Base-by-base conservation (phyloP, 2,888 invertebrate species). In the Drosophila testacea region DNA sequence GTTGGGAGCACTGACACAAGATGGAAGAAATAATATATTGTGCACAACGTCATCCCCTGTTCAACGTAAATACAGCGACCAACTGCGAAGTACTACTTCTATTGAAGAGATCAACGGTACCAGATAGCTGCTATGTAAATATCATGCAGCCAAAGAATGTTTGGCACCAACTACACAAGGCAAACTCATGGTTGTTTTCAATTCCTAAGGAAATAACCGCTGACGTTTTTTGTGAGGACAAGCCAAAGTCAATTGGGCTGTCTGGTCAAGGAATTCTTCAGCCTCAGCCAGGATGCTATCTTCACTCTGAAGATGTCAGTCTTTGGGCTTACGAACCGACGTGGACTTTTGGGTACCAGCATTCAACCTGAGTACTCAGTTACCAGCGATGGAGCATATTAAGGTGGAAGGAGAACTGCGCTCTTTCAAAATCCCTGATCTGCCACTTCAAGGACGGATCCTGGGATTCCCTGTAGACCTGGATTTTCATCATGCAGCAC, bases 281-380 rank as follows among this genome's bases (percentile, higher is more conserved):
- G 38, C 6, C n/a, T 38, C 38, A n/a, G 38, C 38, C n/a, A 38
- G 38, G 38, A 38, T 38, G 38, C n/a, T 38, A n/a, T 38, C 38
- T 38, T 2, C 38, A 38, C n/a, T 38, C 38, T n/a, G 38, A 38
- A 38, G 38, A 38, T n/a, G 38, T 38, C 38, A 38, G 38, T 6
- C n/a, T 38, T 6, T 38, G 38, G 38, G 38, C 38, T 2, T 38
- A n/a, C 10, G 36, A 11, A 36, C 36, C 10, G 11, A 4, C 11
- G 11, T 36, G 11, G 36, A 36, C 4, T 36, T 36, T 10, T 36
- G 36, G 36, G 36, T 36, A 36, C 36, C 36, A 36, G 36, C 10
- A 11, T 4, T 36, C 1, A 36, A 36, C 10, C 36, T 11, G 22
- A 22, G 22, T 3, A 11, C 36, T 10, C 10, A 36, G 36, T 10